Evolutionary conservation across 1,140 invertebrate species (phyloP).

Genomic region (Meloidogyne exigua): DNA sequence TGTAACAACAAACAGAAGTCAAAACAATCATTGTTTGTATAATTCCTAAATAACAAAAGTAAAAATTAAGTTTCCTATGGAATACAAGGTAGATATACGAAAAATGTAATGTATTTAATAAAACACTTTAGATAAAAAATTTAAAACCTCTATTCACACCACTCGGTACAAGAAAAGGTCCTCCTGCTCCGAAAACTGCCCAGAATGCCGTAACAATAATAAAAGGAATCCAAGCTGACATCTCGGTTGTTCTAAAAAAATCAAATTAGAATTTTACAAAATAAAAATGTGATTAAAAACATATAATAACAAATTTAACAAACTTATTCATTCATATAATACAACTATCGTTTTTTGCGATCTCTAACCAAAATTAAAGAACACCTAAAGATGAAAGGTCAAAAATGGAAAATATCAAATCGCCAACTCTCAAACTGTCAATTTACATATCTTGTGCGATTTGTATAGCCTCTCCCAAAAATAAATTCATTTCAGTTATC

Average conservation of each 20-base stretch:
- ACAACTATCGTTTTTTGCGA: not conserved
- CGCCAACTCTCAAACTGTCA: not conserved
- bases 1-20: conserved; percentile 61
- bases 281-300: no score
- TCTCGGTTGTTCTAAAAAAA: conserved; percentile 28
- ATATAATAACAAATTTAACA: no score
- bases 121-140: not conserved
- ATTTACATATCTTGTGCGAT: no score
- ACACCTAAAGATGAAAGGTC: conserved; percentile 8
- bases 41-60: conserved; percentile 51
- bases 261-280: not conserved
- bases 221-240: conserved; percentile 61
- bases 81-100: not conserved
- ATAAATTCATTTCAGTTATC: no score
- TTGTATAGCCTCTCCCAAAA: no score
- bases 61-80: no score
- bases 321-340: no score
- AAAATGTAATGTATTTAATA: not conserved
- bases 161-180: conserved; percentile 60
- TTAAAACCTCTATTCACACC: conserved; percentile 59
- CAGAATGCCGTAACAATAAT: conserved; percentile 61
- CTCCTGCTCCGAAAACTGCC: conserved; percentile 57
- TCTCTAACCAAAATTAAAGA: not conserved
- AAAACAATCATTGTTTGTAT: conserved; percentile 63
- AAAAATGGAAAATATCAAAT: not conserved